Evolutionary conservation across 2,113 vertebrate genomes (phyloP).

Genomic region (Oryzias javanicus): DNA sequence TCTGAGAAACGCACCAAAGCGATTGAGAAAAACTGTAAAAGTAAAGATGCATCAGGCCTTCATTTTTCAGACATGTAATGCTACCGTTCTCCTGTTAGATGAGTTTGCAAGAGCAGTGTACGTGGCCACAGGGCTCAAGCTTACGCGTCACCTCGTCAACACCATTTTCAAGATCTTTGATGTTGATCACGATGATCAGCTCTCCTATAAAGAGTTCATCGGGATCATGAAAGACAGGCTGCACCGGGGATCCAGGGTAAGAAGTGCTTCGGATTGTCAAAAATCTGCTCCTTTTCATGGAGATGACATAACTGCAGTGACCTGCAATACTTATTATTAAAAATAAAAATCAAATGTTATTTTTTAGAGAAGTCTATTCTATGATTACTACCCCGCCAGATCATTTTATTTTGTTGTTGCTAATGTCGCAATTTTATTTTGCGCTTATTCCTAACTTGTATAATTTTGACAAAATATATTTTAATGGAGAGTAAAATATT

Average conservation of each 20-base stretch:
- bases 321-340: no score
- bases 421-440: no score
- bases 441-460: no score
- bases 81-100: conserved; percentile 74
- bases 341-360: no score
- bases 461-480: no score
- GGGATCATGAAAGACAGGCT: conserved; percentile 99
- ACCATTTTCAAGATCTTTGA: conserved; percentile 99
- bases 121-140: conserved; percentile 94
- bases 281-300: not conserved
- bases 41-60: not conserved
- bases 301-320: not conserved
- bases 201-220: conserved; percentile 98
- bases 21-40: no score
- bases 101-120: conserved; percentile 98
- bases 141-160: conserved; percentile 93
- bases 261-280: not conserved
- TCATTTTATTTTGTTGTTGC: no score
- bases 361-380: no score
- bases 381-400: no score
- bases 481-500: no score
- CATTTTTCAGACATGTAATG: no score
- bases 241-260: conserved; percentile 92
- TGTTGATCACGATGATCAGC: conserved; percentile 94
- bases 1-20: no score